Percentiles rank a stretch among this genome's conserved stretches.
Evolutionary conservation across 2,113 vertebrate species (phyloP).

Genomic region (Rhizomys pruinosus): DNA sequence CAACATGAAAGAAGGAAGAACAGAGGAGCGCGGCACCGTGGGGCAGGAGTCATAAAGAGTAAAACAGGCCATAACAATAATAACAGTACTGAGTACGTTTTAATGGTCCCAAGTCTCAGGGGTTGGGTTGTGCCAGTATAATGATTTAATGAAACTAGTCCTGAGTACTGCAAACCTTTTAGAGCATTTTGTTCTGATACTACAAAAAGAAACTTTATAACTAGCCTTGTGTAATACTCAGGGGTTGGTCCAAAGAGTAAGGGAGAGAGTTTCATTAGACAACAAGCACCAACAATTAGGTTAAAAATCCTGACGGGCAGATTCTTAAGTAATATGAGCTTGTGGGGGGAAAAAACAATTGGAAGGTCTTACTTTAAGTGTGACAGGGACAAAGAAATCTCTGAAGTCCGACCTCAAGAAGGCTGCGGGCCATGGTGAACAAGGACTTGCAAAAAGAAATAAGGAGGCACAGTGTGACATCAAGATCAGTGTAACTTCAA

Average conservation of each 20-base stretch:
- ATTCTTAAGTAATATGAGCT: conserved; percentile 75
- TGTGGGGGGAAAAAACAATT: conserved; percentile 62
- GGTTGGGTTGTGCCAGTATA: conserved; percentile 86
- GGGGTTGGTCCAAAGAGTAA: conserved; percentile 75
- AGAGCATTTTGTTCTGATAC: conserved; percentile 84
- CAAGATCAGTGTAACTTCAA: conserved; percentile 8
- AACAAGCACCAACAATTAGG: conserved; percentile 81
- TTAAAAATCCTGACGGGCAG: conserved; percentile 77
- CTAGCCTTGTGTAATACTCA: conserved; percentile 80
- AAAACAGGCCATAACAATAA: conserved; percentile 87
- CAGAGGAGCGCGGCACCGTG: conserved; percentile 77
- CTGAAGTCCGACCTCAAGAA: conserved; percentile 32
- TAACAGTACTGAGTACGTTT: conserved; percentile 86
- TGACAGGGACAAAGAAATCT: conserved; percentile 54
- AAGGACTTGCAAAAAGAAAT: conserved; percentile 53
- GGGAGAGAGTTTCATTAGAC: conserved; percentile 80
- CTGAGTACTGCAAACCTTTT: conserved; percentile 85
- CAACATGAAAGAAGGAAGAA: conserved; percentile 85
- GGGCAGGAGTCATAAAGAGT: conserved; percentile 85
- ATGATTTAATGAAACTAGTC: conserved; percentile 86
- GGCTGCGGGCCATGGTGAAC: conserved; percentile 32
- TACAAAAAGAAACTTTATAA: conserved; percentile 83
- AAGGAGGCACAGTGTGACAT: conserved; percentile 1
- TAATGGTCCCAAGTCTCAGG: conserved; percentile 87
- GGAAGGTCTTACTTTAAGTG: conserved; percentile 52